These are phyloP conservation scores for Podarcis lilfordi DNA, from an alignment of 2,797 vertebrate genomes.

Conservation along the genomic window DNA sequence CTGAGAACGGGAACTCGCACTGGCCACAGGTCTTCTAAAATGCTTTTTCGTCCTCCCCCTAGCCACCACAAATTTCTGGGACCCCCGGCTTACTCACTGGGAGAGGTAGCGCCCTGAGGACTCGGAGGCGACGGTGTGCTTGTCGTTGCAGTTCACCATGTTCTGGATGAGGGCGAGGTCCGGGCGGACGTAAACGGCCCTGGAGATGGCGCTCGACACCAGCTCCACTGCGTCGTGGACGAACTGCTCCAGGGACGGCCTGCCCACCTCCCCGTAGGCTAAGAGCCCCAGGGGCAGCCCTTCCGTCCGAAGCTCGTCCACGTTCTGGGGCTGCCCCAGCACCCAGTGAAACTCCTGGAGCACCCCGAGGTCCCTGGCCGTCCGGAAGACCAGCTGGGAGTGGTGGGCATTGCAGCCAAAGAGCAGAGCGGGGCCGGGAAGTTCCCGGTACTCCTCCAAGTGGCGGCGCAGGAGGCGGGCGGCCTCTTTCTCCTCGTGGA, in stretches of 20 bases:
- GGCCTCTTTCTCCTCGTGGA: constrained; percentile 66
- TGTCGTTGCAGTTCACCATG: constrained; percentile 79
- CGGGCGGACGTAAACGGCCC: constrained; percentile 66
- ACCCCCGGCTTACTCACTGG: constrained; percentile 76
- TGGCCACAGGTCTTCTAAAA: neutral
- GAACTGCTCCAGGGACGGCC: constrained; percentile 84
- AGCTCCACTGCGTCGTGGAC: constrained; percentile 84
- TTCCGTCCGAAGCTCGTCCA: constrained; percentile 79
- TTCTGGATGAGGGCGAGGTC: constrained; percentile 80
- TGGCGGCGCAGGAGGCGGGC: constrained; percentile 76
- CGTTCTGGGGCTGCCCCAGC: constrained; percentile 83
- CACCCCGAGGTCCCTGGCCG: constrained; percentile 78
- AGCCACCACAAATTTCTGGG: neutral
- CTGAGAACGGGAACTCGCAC: neutral
- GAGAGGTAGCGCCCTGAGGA: constrained; percentile 83
- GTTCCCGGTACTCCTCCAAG: constrained; percentile 61
- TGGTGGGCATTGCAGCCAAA: constrained; percentile 81
- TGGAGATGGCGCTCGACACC: constrained; percentile 77
- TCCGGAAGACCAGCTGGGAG: constrained; percentile 76
- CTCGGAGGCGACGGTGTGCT: constrained; percentile 55
- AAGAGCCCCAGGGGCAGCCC: constrained; percentile 86
- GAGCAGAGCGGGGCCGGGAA: constrained; percentile 78
- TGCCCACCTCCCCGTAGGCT: constrained; percentile 85
- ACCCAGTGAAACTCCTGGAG: constrained; percentile 86
- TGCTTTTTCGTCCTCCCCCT: neutral